phyloP scores from a whole-genome alignment of 2,888 invertebrate genomes.

The Heliconius aoede region DNA sequence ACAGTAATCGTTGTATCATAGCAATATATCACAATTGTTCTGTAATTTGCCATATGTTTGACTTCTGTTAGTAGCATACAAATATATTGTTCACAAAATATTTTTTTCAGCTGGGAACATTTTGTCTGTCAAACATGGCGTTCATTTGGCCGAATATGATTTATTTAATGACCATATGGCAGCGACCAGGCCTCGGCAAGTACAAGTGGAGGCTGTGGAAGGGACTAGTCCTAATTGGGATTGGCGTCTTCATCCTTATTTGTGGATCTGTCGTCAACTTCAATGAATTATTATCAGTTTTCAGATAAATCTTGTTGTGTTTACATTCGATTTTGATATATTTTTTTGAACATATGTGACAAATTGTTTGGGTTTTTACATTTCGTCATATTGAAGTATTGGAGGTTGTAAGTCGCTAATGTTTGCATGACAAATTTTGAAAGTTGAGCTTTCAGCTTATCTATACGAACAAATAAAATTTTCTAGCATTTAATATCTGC shows the following conservation, averaged over 20 bases:
- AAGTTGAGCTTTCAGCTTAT: background rate
- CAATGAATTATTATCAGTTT: constrained; percentile 50
- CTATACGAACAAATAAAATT: background rate
- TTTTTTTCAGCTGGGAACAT: constrained; percentile 71
- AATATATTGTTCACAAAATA: too few species aligned
- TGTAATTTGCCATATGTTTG: too few species aligned
- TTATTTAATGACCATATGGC: constrained; percentile 71
- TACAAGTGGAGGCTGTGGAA: constrained; percentile 71
- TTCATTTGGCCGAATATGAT: constrained; percentile 77
- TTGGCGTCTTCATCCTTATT: constrained; percentile 65
- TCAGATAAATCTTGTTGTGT: constrained; percentile 39
- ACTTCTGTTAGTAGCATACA: too few species aligned
- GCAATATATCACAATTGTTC: too few species aligned
- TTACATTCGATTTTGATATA: background rate
- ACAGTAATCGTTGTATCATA: background rate
- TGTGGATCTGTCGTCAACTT: constrained; percentile 59
- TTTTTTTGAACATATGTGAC: background rate
- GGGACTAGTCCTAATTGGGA: constrained; percentile 55
- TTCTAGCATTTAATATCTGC: background rate
- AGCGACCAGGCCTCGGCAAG: constrained; percentile 68
- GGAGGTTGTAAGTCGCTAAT: background rate
- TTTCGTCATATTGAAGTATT: constrained; percentile 6
- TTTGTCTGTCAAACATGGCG: constrained; percentile 76
- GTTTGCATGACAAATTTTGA: background rate
- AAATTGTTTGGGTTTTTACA: background rate